Conservation (phyloP, 1,140 invertebrate species). For the Trichonephila clavipes region DNA sequence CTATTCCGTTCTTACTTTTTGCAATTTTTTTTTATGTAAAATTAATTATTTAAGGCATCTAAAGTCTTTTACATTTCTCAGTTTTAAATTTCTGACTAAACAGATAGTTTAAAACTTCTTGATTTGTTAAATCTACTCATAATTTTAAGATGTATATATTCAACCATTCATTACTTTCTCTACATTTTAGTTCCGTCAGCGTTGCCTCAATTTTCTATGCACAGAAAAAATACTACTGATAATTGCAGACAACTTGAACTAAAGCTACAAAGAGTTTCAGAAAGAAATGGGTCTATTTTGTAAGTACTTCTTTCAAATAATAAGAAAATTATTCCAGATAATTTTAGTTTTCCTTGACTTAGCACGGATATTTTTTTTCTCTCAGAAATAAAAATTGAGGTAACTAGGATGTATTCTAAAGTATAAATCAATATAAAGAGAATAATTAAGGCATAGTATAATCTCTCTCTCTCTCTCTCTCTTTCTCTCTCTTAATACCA, state of each 20-base stretch:
- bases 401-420: too few relatives aligned
- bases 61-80: too few relatives aligned
- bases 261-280: constrained; percentile 87
- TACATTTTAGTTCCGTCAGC: constrained; percentile 66
- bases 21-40: not conserved
- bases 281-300: constrained; percentile 90
- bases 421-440: too few relatives aligned
- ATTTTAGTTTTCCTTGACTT: not conserved
- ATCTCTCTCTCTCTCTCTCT: too few relatives aligned
- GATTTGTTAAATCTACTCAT: too few relatives aligned
- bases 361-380: too few relatives aligned
- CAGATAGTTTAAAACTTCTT: too few relatives aligned
- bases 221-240: constrained; percentile 59
- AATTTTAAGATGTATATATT: too few relatives aligned
- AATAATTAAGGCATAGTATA: too few relatives aligned
- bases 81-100: too few relatives aligned
- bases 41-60: not conserved
- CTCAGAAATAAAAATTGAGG: too few relatives aligned
- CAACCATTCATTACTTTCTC: not conserved
- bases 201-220: constrained; percentile 64
- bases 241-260: constrained; percentile 75
- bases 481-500: too few relatives aligned
- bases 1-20: not conserved
- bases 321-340: not conserved
- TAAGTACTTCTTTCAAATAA: constrained; percentile 45